Percentiles rank a stretch among this genome's conserved stretches.
Evolutionary conservation across 2,113 vertebrate genomes (phyloP).

Genomic region (Ailuropoda melanoleuca): DNA sequence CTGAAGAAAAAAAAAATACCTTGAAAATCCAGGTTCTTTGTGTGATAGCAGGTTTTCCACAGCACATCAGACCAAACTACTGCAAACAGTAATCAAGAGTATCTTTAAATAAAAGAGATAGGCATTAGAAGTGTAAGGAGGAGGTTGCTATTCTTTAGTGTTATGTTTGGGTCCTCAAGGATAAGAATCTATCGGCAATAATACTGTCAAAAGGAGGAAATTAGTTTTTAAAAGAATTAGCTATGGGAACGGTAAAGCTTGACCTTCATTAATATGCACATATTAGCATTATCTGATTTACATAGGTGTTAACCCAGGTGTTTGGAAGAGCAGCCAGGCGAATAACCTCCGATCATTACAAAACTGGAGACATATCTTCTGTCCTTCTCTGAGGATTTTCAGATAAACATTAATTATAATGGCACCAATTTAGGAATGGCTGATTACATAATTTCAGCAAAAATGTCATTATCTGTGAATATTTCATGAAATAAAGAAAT

Average conservation of each 20-base stretch:
- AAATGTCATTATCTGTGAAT: slow-evolving; percentile 65
- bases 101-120: slow-evolving; percentile 52
- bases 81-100: slow-evolving; percentile 35
- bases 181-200: slow-evolving; percentile 75
- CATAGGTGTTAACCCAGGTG: slow-evolving; percentile 83
- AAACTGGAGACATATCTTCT: slow-evolving; percentile 82
- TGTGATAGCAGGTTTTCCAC: background rate
- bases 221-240: slow-evolving; percentile 48
- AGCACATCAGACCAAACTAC: slow-evolving; percentile 7
- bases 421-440: slow-evolving; percentile 74
- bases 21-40: background rate
- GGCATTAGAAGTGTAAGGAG: background rate
- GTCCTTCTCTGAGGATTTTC: slow-evolving; percentile 81
- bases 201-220: slow-evolving; percentile 64
- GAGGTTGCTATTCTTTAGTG: slow-evolving; percentile 46
- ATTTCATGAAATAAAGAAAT: slow-evolving; percentile 67
- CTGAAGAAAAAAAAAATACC: background rate
- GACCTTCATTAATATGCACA: slow-evolving; percentile 85
- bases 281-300: slow-evolving; percentile 85
- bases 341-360: slow-evolving; percentile 83
- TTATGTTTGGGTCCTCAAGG: slow-evolving; percentile 30
- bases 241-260: slow-evolving; percentile 79
- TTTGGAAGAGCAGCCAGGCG: slow-evolving; percentile 82
- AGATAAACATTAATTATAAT: slow-evolving; percentile 83
- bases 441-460: slow-evolving; percentile 79